Conservation (phyloP, 92 coral and sea anemone species). For the Porites rus region DNA sequence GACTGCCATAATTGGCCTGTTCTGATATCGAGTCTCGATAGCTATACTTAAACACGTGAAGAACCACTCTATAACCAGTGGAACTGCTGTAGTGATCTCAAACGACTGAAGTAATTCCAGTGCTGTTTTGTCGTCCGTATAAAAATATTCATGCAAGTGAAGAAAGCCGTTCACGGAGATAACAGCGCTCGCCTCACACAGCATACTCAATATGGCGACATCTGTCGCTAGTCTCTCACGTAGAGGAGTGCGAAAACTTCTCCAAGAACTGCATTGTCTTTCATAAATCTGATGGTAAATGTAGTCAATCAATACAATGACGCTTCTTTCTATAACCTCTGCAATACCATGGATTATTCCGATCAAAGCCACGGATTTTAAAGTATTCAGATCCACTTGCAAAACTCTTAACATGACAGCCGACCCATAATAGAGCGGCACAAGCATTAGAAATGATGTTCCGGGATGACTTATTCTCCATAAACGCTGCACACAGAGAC, state of each 20-base stretch:
- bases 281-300: slow-evolving; percentile 2
- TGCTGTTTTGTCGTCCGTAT: neutral
- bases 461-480: too few species aligned
- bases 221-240: slow-evolving; percentile 3
- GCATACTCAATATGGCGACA: slow-evolving; percentile 25
- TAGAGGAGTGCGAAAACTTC: slow-evolving; percentile 9
- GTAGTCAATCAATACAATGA: slow-evolving; percentile 7
- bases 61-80: neutral
- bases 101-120: neutral
- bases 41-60: slow-evolving; percentile 13
- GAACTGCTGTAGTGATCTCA: too few species aligned
- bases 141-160: slow-evolving; percentile 1
- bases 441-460: too few species aligned
- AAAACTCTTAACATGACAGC: neutral
- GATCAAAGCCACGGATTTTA: neutral
- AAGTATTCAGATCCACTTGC: neutral
- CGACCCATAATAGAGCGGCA: slow-evolving; percentile 1
- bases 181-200: slow-evolving; percentile 6
- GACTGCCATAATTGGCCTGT: neutral
- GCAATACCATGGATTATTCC: slow-evolving; percentile 14
- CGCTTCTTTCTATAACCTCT: slow-evolving; percentile 19
- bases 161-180: slow-evolving; percentile 29
- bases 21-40: slow-evolving; percentile 37
- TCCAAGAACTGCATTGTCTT: neutral
- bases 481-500: too few species aligned